These are phyloP conservation scores for Halichoeres trimaculatus DNA, from an alignment of 2,113 vertebrate species.

Conservation along the genomic window DNA sequence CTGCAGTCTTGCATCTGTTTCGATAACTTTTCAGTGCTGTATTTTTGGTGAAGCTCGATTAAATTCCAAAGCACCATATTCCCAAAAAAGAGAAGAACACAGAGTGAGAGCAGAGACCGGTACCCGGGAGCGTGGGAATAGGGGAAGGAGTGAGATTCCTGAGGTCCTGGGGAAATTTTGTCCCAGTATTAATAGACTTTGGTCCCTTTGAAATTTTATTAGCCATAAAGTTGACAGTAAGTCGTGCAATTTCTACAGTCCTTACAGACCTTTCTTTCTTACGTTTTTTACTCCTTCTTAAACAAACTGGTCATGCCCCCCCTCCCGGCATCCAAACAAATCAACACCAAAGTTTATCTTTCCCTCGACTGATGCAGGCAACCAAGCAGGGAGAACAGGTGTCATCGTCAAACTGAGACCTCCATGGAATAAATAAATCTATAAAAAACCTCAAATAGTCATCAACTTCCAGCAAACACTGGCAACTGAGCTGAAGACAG, in stretches of 20 bases:
- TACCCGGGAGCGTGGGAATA: slow-evolving; percentile 81
- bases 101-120: slow-evolving; percentile 48
- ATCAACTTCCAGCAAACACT: slow-evolving; percentile 78
- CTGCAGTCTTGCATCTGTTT: background rate
- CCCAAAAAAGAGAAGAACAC: slow-evolving; percentile 48
- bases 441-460: slow-evolving; percentile 83
- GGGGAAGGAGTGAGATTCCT: slow-evolving; percentile 84
- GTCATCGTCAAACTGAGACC: slow-evolving; percentile 80
- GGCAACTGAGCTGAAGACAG: slow-evolving; percentile 77
- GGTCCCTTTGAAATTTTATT: slow-evolving; percentile 94
- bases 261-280: slow-evolving; percentile 64
- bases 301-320: slow-evolving; percentile 72
- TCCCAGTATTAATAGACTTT: slow-evolving; percentile 89
- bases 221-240: slow-evolving; percentile 91
- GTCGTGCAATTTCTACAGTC: slow-evolving; percentile 83
- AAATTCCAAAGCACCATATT: slow-evolving; percentile 49
- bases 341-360: slow-evolving; percentile 70
- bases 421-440: slow-evolving; percentile 79
- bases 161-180: slow-evolving; percentile 86
- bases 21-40: slow-evolving; percentile 13
- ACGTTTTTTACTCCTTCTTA: slow-evolving; percentile 72
- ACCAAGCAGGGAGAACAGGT: slow-evolving; percentile 76
- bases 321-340: slow-evolving; percentile 63
- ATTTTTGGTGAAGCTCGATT: slow-evolving; percentile 44
- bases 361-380: slow-evolving; percentile 60